Conservation (phyloP, 35 echinoderm and acorn worm genomes). For the Ophioderma brevispina region DNA sequence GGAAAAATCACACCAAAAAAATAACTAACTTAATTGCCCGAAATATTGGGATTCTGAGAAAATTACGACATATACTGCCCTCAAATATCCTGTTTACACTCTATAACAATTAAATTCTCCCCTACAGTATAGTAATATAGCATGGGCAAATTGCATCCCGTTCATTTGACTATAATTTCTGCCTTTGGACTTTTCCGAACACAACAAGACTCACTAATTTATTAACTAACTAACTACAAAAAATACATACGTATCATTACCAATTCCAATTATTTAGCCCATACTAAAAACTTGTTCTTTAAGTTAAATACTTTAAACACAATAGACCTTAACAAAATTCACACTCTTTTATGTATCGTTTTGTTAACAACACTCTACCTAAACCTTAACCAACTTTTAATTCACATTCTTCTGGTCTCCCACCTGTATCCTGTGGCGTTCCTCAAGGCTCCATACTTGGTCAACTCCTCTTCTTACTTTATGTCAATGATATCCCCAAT, state of each 20-base stretch:
- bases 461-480: slow-evolving; percentile 28
- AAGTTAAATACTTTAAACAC: no score
- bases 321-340: no score
- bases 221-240: no score
- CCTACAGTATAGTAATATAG: not conserved
- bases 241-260: no score
- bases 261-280: no score
- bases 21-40: not conserved
- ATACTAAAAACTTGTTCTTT: no score
- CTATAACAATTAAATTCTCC: not conserved
- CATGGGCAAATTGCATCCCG: no score
- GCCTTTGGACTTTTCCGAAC: no score
- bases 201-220: no score
- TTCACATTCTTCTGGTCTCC: not conserved
- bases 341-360: no score
- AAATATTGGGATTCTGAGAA: not conserved
- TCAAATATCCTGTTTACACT: slow-evolving; percentile 4
- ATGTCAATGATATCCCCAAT: slow-evolving; percentile 12
- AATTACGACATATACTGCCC: not conserved
- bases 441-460: slow-evolving; percentile 41
- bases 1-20: not conserved
- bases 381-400: slow-evolving; percentile 11
- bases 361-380: no score
- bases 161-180: no score
- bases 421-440: not conserved